Evolutionary conservation across 2,797 vertebrate genomes (phyloP).

Genomic region (Syndactyla subalaris): DNA sequence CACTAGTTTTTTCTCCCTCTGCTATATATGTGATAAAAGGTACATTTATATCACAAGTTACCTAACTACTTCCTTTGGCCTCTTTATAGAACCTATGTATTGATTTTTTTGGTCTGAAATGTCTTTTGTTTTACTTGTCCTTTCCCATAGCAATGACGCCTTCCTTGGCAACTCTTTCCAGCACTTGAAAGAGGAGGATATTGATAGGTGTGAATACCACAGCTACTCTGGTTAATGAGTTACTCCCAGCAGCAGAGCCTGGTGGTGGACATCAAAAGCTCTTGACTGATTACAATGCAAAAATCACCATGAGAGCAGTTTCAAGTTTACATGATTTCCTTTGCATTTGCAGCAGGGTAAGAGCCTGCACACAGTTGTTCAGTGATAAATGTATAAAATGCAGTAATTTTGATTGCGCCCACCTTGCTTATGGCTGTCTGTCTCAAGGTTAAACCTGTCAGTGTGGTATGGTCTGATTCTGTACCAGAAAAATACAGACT

Average conservation of each 20-base stretch:
- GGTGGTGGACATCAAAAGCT: background rate
- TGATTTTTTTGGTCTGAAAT: background rate
- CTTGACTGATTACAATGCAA: background rate
- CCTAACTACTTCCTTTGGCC: constrained; percentile 24
- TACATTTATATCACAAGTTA: background rate
- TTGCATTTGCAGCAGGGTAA: background rate
- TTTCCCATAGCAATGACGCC: background rate
- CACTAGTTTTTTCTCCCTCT: background rate
- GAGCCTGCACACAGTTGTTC: background rate
- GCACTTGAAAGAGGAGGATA: background rate
- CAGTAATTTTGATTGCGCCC: background rate
- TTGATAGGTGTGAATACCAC: background rate
- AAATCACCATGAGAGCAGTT: background rate
- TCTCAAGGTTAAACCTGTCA: background rate
- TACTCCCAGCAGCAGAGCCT: background rate
- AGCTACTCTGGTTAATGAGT: background rate
- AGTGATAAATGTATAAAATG: background rate
- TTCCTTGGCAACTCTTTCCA: background rate
- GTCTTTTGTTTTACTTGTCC: background rate
- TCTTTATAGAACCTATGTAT: constrained; percentile 6
- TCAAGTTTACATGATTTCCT: background rate
- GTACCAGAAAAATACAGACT: background rate
- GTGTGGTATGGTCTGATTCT: background rate
- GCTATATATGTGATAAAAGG: background rate
- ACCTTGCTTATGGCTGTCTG: background rate